Base-by-base conservation (phyloP, 2,888 invertebrate species). In the Plebejus anna region DNA sequence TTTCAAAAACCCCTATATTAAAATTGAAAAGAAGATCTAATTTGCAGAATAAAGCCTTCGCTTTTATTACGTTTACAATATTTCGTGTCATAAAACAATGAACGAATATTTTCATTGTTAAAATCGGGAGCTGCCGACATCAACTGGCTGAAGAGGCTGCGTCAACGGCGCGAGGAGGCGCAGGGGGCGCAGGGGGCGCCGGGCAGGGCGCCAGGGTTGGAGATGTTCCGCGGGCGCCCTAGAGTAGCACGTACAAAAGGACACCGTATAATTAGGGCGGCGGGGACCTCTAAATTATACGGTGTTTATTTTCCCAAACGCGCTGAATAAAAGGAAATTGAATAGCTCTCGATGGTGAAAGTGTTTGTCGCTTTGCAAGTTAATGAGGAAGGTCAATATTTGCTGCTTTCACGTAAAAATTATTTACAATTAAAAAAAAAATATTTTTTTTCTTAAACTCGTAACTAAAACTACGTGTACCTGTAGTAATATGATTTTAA, bases 341-440 rank as follows among this genome's bases (percentile, higher is more conserved):
- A 66, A 66, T 66, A 66, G 66, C 32, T 66, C 66, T 66, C 16
- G 13, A 66, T 66, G 66, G 4, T 5, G 61, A 36, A 66, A 66
- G 66, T 66, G 13, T 66, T 66, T 66, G 66, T 66, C 66, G 66
- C 66, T 66, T 66, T 66, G 66, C 66, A 36, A 66, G 66, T 66
- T 66, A 66, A 66, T 66, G 66, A 66, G 36, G 13, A 66, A 66
- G 32, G 66, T 32, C 66, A 66, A 66, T 66, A 36, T 66, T 66
- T 66, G 32, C 11, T 36, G 4, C 66, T 66, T 66, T 66, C 32
- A 32, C 32, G 11, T 32, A 16, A 22, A 66, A 36, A 0, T 55
- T 66, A 66, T 59, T 59, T 59, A 28, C 28, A 55, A 55, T 55
- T 55, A 16, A 16, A 0, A 55, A 0, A 55, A 51, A 55, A 9